Evolutionary conservation across 2,797 vertebrate species (phyloP).

Genomic region (Sebastes oblongus): DNA sequence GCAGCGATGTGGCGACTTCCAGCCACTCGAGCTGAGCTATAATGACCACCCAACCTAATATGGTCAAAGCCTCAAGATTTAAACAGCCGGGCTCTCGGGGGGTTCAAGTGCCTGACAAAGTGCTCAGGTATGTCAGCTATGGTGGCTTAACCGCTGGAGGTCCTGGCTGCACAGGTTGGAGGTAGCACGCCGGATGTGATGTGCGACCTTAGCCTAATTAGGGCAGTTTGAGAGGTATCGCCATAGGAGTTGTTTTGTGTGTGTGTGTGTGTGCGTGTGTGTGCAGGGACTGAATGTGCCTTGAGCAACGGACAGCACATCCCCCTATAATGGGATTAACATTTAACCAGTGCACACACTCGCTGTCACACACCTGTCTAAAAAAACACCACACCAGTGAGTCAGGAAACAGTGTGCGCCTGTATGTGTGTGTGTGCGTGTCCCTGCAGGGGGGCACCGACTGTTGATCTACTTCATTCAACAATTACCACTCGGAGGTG

Average conservation of each 20-base stretch:
- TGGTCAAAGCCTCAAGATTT: constrained; percentile 52
- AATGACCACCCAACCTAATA: constrained; percentile 57
- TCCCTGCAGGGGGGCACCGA: constrained; percentile 47
- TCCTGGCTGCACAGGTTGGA: constrained; percentile 56
- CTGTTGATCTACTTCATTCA: constrained; percentile 75
- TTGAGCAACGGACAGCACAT: constrained; percentile 64
- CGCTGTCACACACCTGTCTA: constrained; percentile 63
- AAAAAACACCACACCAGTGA: constrained; percentile 51
- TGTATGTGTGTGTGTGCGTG: constrained; percentile 5
- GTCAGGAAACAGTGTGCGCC: constrained; percentile 41
- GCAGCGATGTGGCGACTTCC: constrained; percentile 21
- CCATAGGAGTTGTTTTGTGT: constrained; percentile 23
- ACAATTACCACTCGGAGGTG: constrained; percentile 68
- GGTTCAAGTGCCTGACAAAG: constrained; percentile 59
- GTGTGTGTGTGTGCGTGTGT: constrained; percentile 9
- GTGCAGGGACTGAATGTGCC: constrained; percentile 39
- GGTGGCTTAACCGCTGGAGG: constrained; percentile 64
- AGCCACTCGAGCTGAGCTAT: constrained; percentile 17
- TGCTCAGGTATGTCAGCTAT: constrained; percentile 71
- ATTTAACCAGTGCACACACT: constrained; percentile 69
- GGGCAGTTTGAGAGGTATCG: constrained; percentile 57
- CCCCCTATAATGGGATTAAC: constrained; percentile 77
- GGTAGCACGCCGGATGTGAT: constrained; percentile 62
- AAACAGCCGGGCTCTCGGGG: constrained; percentile 19
- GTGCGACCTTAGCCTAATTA: constrained; percentile 72